Conservation (phyloP, 2,797 vertebrate species). For the Xiphorhynchus erythropygius region DNA sequence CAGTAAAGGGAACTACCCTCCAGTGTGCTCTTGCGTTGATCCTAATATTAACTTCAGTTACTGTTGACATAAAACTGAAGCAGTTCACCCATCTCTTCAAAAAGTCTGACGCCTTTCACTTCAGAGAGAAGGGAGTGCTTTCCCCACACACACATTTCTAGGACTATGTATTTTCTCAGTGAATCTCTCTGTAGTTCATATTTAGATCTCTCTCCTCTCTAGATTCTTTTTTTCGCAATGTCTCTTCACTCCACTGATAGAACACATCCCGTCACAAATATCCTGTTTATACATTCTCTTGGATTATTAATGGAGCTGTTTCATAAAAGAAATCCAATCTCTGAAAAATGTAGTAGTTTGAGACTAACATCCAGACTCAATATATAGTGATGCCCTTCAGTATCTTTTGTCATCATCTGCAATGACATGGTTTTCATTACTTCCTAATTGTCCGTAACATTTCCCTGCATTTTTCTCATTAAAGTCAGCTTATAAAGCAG, state of each 20-base stretch:
- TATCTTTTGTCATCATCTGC: slow-evolving; percentile 25
- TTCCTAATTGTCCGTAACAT: slow-evolving; percentile 41
- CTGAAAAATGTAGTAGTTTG: not conserved
- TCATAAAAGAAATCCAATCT: not conserved
- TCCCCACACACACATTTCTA: not conserved
- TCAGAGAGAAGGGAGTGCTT: not conserved
- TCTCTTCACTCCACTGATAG: not conserved
- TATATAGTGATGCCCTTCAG: not conserved
- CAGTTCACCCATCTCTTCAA: not conserved
- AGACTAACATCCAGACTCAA: not conserved
- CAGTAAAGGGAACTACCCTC: not conserved
- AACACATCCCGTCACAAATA: not conserved
- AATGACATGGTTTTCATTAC: slow-evolving; percentile 29
- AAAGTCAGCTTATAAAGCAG: slow-evolving; percentile 21
- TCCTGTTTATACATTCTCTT: not conserved
- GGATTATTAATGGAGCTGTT: slow-evolving; percentile 13
- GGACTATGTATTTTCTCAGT: not conserved
- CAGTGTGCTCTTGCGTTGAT: not conserved
- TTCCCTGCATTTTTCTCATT: slow-evolving; percentile 20
- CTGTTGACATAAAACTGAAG: not conserved
- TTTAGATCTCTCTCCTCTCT: not conserved
- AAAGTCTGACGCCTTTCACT: not conserved
- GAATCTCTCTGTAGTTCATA: not conserved
- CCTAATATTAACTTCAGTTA: not conserved
- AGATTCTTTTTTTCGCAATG: not conserved